phyloP scores from a whole-genome alignment of 2,797 vertebrate species.

The Tinamus major region DNA sequence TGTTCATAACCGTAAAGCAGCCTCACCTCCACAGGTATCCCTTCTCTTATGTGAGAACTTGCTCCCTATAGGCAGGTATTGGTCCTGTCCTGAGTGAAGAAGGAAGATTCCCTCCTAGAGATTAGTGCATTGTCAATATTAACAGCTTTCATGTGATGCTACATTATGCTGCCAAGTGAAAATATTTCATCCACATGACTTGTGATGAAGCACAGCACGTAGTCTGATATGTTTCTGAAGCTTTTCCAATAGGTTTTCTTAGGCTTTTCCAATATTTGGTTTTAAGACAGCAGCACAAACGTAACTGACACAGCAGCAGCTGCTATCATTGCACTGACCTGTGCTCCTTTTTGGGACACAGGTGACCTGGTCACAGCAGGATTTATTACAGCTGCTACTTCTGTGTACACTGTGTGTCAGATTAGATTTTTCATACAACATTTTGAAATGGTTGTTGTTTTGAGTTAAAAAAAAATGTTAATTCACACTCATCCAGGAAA shows the following conservation, averaged over 20 bases:
- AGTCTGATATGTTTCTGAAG: neutral
- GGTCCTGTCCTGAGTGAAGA: neutral
- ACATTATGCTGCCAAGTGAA: neutral
- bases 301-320: neutral
- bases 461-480: neutral
- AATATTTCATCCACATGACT: neutral
- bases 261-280: neutral
- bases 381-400: conserved; percentile 19
- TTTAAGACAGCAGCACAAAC: neutral
- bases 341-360: neutral
- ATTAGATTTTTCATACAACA: neutral
- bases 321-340: neutral
- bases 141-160: conserved; percentile 18
- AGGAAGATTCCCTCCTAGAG: conserved; percentile 23
- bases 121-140: conserved; percentile 28
- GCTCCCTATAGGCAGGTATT: neutral
- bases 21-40: neutral
- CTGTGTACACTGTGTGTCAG: neutral
- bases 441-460: neutral
- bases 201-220: neutral
- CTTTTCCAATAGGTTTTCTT: neutral
- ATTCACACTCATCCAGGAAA: neutral
- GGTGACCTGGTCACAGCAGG: neutral
- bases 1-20: neutral
- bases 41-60: neutral